phyloP scores from a whole-genome alignment of 1,140 invertebrate species.

The Polypedilum pembai region DNA sequence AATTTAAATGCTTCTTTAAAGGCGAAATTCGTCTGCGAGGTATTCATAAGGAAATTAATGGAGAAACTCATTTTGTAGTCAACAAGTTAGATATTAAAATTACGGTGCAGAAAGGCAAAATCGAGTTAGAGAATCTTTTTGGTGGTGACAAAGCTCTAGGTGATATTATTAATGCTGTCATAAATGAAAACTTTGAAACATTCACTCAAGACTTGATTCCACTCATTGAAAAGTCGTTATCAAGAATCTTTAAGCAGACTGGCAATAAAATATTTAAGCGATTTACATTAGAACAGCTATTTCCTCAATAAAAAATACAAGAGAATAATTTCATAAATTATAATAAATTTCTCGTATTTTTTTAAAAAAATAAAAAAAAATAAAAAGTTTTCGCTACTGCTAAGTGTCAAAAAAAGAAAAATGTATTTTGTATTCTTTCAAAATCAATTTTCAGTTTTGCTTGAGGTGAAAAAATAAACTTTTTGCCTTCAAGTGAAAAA shows the following conservation, averaged over 20 bases:
- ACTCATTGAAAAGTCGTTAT: slow-evolving; percentile 49
- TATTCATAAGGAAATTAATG: slow-evolving; percentile 37
- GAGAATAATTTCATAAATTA: slow-evolving; percentile 30
- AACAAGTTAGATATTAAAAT: slow-evolving; percentile 50
- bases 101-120: slow-evolving; percentile 48
- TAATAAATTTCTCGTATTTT: slow-evolving; percentile 7
- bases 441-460: not conserved
- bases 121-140: slow-evolving; percentile 55
- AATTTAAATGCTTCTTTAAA: too few species aligned
- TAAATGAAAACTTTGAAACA: slow-evolving; percentile 55
- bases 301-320: slow-evolving; percentile 41
- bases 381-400: not conserved
- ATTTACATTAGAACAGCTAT: slow-evolving; percentile 52
- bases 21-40: not conserved
- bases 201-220: slow-evolving; percentile 53
- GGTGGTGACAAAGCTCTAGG: slow-evolving; percentile 51
- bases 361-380: slow-evolving; percentile 8
- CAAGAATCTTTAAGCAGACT: slow-evolving; percentile 47
- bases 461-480: too few species aligned
- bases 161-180: slow-evolving; percentile 52
- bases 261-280: slow-evolving; percentile 49
- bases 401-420: not conserved
- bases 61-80: slow-evolving; percentile 48
- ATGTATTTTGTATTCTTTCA: not conserved
- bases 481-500: too few species aligned